Evolutionary conservation across 1,140 invertebrate genomes (phyloP), one percentile per base, ranked within the genome.

Genomic region (Drosophila tristis): DNA sequence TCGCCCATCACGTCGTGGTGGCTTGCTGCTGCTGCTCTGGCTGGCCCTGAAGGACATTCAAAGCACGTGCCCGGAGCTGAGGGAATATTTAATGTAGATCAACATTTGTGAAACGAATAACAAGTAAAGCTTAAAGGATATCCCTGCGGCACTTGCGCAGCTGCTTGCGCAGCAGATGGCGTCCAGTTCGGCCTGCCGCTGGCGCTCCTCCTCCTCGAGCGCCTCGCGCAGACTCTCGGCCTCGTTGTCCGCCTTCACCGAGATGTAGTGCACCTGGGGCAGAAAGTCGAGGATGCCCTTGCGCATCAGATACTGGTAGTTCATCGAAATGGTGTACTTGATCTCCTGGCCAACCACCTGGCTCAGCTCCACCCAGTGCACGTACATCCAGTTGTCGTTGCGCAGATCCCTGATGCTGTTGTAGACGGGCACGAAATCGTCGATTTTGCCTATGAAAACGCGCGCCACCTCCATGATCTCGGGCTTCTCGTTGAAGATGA

Each of bases 131-230:
- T 55, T 75, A 84, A 2, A 89, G 54, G 49, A 91, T 91, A 71
- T 91, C 90, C 53, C 78, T 64, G 26, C 90, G 87, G 53, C 90
- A 91, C 62, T 91, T 91, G 48, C 90, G 85, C 42, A 91, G 26
- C 29, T 87, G 79, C 42, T 91, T 91, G 6, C 81, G 84, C 60
- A 90, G 31, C 0, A 91, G 25, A 91, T 4, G 0, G 81, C 85
- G 59, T 87, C 56, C 13, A 73, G 11, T 25, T 86, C 91, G n/a
- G 78, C 85, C 42, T 87, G 76, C 47, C 74, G 80, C 8, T 68
- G 71, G 2, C 56, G 62, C 35, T 91, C 91, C 48, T 91, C 91
- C 53, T 84, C 89, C 51, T 91, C 90, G 1, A 90, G 62, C 8
- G 72, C 76, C 0, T 31, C 25, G 0, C 53, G 65, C 25, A 91